Evolutionary conservation across 2,888 invertebrate species (phyloP).

Genomic region (Zonitis immaculata): DNA sequence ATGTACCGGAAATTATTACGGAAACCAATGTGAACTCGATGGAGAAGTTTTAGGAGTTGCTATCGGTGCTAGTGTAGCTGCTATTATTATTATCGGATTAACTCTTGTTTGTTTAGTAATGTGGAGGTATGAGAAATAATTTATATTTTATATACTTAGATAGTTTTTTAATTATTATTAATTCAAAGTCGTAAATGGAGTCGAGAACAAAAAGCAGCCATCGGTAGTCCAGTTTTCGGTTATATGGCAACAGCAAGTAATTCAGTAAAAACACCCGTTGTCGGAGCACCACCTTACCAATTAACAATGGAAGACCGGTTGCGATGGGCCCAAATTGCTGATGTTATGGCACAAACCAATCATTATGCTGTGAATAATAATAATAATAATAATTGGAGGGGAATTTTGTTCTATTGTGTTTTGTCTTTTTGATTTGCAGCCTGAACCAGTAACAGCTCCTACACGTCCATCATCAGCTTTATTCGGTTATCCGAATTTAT

Average conservation of each 20-base stretch:
- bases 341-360: slow-evolving; percentile 81
- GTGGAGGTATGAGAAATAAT: slow-evolving; percentile 68
- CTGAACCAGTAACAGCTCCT: slow-evolving; percentile 65
- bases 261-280: slow-evolving; percentile 65
- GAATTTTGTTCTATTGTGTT: too few relatives aligned
- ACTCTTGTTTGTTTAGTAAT: slow-evolving; percentile 82
- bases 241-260: slow-evolving; percentile 73
- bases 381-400: too few relatives aligned
- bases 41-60: slow-evolving; percentile 90
- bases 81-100: slow-evolving; percentile 80
- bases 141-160: too few relatives aligned
- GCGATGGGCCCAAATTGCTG: slow-evolving; percentile 86
- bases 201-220: slow-evolving; percentile 75
- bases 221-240: slow-evolving; percentile 80
- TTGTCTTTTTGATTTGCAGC: too few relatives aligned
- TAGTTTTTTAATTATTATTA: too few relatives aligned
- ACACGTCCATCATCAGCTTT: slow-evolving; percentile 78
- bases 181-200: slow-evolving; percentile 76
- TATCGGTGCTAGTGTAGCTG: slow-evolving; percentile 83
- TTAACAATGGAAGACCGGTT: slow-evolving; percentile 74
- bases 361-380: slow-evolving; percentile 82
- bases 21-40: slow-evolving; percentile 83
- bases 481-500: slow-evolving; percentile 69
- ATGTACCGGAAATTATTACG: slow-evolving; percentile 83
- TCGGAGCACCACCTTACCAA: slow-evolving; percentile 75